phyloP scores from a whole-genome alignment of 2,797 vertebrate species.

The Artibeus jamaicensis region DNA sequence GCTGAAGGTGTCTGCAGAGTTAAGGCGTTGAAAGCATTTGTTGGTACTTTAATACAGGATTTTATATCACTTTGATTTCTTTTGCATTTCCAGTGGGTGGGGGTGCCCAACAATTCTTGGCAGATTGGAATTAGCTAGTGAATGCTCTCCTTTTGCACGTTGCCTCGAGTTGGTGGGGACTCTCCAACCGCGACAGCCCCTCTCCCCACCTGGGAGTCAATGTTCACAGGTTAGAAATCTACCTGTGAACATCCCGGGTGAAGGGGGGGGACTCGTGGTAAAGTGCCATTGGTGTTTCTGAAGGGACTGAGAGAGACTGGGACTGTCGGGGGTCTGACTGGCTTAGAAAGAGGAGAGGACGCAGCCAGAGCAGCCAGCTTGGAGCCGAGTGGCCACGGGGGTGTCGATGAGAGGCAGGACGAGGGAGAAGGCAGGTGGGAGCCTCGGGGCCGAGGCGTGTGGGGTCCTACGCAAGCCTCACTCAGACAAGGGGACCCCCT shows the following conservation, averaged over 20 bases:
- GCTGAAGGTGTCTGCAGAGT: not conserved
- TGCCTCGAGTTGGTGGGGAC: not conserved
- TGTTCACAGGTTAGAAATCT: not conserved
- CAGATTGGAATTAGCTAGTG: not conserved
- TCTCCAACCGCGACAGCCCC: not conserved
- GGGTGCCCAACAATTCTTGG: not conserved
- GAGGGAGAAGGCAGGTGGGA: not conserved
- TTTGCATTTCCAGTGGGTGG: not conserved
- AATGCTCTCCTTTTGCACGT: not conserved
- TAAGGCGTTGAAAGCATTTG: not conserved
- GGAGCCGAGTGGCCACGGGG: not conserved
- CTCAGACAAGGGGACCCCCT: not conserved
- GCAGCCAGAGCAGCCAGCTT: not conserved
- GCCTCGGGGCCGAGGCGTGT: accelerated
- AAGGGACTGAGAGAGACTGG: not conserved
- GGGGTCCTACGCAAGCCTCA: not conserved
- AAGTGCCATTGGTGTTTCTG: not conserved
- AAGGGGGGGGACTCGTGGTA: not conserved
- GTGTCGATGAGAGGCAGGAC: not conserved
- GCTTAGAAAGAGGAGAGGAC: not conserved
- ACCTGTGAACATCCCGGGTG: not conserved
- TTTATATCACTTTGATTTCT: constrained; percentile 1
- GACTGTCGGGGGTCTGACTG: not conserved
- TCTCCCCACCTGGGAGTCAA: not conserved
- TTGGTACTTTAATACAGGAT: not conserved